Conservation (phyloP, 2,888 invertebrate genomes). For the Spialia ferax region DNA sequence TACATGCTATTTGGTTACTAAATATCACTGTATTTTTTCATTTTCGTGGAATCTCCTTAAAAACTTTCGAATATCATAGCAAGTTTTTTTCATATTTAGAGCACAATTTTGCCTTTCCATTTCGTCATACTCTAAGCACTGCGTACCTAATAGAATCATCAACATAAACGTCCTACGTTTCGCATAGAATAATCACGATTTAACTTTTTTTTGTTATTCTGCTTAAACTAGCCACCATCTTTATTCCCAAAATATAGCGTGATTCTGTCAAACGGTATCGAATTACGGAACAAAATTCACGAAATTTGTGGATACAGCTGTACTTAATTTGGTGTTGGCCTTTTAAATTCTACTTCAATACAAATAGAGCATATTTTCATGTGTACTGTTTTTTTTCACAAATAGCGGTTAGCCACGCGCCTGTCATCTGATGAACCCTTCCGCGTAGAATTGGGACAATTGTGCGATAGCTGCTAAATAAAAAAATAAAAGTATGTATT, state of each 20-base stretch:
- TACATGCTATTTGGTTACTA: no score
- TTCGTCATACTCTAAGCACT: no score
- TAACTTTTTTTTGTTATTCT: background rate
- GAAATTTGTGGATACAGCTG: conserved; percentile 37
- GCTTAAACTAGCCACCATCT: background rate
- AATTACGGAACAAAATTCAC: conserved; percentile 40
- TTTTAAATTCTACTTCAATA: conserved; percentile 14
- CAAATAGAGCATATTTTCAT: conserved; percentile 12
- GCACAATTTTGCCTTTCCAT: no score
- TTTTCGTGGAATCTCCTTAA: no score
- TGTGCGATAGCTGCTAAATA: conserved; percentile 15
- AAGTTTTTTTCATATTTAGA: no score
- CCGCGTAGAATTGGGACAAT: conserved; percentile 43
- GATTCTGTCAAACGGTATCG: conserved; percentile 39
- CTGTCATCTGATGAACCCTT: conserved; percentile 53
- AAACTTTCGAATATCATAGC: no score
- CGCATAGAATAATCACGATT: background rate
- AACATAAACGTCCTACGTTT: background rate
- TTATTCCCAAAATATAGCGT: conserved; percentile 27
- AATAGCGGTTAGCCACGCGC: conserved; percentile 46
- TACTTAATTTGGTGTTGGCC: background rate
- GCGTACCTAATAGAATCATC: no score
- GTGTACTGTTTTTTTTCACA: conserved; percentile 24
- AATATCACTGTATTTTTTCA: no score
- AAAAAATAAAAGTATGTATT: conserved; percentile 19